Percentiles rank a stretch among this genome's conserved stretches.
Conservation (phyloP, 1,140 invertebrate genomes). For the Aricia agestis region DNA sequence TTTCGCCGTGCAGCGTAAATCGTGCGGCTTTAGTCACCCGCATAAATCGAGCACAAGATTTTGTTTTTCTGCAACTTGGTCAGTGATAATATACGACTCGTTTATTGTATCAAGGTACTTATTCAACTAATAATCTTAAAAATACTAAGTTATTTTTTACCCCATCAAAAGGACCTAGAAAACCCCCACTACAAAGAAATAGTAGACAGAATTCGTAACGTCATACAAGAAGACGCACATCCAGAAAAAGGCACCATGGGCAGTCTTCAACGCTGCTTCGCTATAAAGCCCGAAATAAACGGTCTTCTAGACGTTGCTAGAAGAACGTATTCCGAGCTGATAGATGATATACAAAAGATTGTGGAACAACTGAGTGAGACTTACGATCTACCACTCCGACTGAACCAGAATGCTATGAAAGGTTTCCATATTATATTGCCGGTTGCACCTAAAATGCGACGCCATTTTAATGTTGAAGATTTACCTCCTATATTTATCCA, state of each 20-base stretch:
- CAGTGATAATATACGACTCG: no score
- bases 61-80: no score
- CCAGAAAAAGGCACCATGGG: constrained; percentile 81
- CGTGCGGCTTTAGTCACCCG: no score
- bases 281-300: constrained; percentile 86
- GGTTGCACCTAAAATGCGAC: constrained; percentile 58
- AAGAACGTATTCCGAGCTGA: constrained; percentile 85
- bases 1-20: no score
- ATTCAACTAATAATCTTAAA: no score
- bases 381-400: constrained; percentile 80
- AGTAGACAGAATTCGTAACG: constrained; percentile 78
- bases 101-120: no score
- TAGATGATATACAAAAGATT: constrained; percentile 84
- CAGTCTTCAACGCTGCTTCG: constrained; percentile 88
- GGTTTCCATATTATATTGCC: constrained; percentile 87
- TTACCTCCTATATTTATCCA: constrained; percentile 83
- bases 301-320: constrained; percentile 87
- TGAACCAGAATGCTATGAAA: constrained; percentile 80
- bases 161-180: constrained; percentile 54
- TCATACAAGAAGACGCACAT: constrained; percentile 85
- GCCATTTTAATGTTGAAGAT: constrained; percentile 73
- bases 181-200: constrained; percentile 76
- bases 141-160: neutral
- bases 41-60: no score
- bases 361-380: constrained; percentile 80